These are phyloP conservation scores for Netelia virgata DNA, from an alignment of 2,888 invertebrate species.

Conservation along the genomic window DNA sequence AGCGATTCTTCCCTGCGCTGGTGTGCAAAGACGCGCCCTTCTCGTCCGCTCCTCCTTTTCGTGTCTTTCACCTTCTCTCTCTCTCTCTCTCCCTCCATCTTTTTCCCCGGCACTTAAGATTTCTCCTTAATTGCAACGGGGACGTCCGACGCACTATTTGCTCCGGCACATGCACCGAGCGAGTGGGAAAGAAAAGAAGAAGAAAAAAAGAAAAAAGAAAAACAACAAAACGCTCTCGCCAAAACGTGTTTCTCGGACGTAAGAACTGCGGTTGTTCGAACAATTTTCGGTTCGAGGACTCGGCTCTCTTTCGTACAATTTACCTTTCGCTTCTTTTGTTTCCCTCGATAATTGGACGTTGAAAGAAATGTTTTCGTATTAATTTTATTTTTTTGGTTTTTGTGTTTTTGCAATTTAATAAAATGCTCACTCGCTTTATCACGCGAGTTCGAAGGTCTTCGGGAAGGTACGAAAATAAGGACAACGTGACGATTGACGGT, in stretches of 20 bases:
- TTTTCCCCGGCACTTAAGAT: constrained; percentile 51
- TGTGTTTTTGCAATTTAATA: not conserved
- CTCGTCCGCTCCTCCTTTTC: constrained; percentile 24
- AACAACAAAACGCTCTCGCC: constrained; percentile 27
- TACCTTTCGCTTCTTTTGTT: not conserved
- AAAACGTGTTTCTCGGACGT: constrained; percentile 40
- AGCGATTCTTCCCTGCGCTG: constrained; percentile 49
- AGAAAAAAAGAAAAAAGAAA: constrained; percentile 20
- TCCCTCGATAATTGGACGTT: constrained; percentile 3
- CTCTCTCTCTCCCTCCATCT: not conserved
- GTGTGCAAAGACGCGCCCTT: constrained; percentile 42
- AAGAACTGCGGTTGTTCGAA: not conserved
- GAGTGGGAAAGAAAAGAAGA: constrained; percentile 8
- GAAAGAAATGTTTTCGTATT: not conserved
- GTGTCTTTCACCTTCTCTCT: constrained; percentile 28
- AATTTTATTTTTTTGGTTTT: not conserved
- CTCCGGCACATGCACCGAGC: constrained; percentile 21
- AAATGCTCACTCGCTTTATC: not conserved
- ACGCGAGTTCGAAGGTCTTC: constrained; percentile 9
- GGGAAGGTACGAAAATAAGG: constrained; percentile 4
- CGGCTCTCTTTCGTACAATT: constrained; percentile 7
- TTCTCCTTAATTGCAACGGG: constrained; percentile 65
- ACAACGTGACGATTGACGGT: constrained; percentile 34
- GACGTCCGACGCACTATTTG: constrained; percentile 44
- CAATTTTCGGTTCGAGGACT: not conserved